A percentile compares a stretch with the other conserved stretches of the same genome.
Evolutionary conservation across 92 coral and sea anemone genomes (phyloP).

Genomic region (Epizoanthus scotinus): DNA sequence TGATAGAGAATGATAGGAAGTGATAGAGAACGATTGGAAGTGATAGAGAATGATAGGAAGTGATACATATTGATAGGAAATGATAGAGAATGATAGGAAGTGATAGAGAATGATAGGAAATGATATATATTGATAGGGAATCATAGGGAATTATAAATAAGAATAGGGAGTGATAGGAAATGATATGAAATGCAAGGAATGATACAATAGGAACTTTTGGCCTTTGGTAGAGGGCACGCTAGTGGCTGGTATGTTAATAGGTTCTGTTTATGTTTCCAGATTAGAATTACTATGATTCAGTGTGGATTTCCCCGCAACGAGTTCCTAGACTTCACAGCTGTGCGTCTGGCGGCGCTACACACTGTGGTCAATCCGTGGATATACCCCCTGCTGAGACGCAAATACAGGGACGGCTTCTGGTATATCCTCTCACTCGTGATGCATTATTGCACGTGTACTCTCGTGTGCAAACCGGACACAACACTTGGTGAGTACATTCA

Average conservation of each 20-base stretch:
- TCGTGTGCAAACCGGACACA: slow-evolving; percentile 65
- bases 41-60: too few relatives aligned
- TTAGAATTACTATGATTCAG: slow-evolving; percentile 84
- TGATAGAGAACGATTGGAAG: too few relatives aligned
- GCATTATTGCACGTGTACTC: slow-evolving; percentile 74
- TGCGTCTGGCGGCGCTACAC: slow-evolving; percentile 90
- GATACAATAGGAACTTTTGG: too few relatives aligned
- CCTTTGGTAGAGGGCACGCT: too few relatives aligned
- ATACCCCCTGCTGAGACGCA: slow-evolving; percentile 83
- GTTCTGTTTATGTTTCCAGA: slow-evolving; percentile 46
- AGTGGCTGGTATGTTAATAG: background rate
- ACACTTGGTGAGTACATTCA: slow-evolving; percentile 63
- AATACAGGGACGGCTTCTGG: slow-evolving; percentile 95
- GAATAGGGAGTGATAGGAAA: too few relatives aligned
- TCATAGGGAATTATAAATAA: too few relatives aligned
- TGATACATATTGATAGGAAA: too few relatives aligned
- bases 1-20: too few relatives aligned
- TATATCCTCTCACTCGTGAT: slow-evolving; percentile 67
- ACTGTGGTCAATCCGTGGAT: slow-evolving; percentile 92
- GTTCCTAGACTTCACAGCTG: slow-evolving; percentile 78
- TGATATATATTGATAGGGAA: too few relatives aligned
- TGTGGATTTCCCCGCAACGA: slow-evolving; percentile 79
- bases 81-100: too few relatives aligned
- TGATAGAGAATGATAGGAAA: too few relatives aligned
- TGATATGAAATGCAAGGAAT: too few relatives aligned